Evolutionary conservation across 2,113 vertebrate species (phyloP), one percentile per base, ranked within the genome.

Genomic region (Passer domesticus): DNA sequence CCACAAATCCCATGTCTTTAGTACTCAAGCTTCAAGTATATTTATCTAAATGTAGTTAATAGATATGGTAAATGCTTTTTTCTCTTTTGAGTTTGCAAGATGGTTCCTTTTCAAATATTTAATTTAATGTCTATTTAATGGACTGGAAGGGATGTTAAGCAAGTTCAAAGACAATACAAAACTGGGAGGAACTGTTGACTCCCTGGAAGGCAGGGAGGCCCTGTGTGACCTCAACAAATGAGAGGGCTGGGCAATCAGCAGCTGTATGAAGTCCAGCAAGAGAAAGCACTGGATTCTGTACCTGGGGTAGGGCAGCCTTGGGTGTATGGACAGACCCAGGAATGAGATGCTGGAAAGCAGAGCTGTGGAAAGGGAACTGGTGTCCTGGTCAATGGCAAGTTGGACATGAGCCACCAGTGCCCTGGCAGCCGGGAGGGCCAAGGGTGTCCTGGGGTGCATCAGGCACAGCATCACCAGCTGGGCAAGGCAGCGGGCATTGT

Each of bases 381-480:
- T 9, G 52, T 31, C 41, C 27, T 55, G 27, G 13, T 47, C 1
- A 0, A 15, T 2, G 27, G 10, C 2, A 25, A 46, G 41, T 12
- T 56, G 33, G 15, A 24, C 3, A 1, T 46, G 63, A 47, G 50
- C 37, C 41, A 55, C 10, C 33, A 46, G 62, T 37, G 33, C 16
- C 25, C 15, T 67, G 50, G 62, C 11, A 46, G 27, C 50, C 33
- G 37, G 41, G 33, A 80, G 41, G 33, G 25, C 33, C 76, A 35
- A 0, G 2, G 2, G 0, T 55, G 27, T 56, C 5, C 22, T 56
- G 21, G 8, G 41, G 20, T 21, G 9, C 58, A 59, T 37, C 27
- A 37, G 33, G 15, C 3, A 15, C 41, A 37, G 33, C 41, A 46
- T 25, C 1, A 0, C 33, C 25, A 31, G 16, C 33, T 0, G 0